Evolutionary conservation across 2,113 vertebrate genomes (phyloP), one percentile per base, ranked within the genome.

Genomic region (Chionodraco myersi): DNA sequence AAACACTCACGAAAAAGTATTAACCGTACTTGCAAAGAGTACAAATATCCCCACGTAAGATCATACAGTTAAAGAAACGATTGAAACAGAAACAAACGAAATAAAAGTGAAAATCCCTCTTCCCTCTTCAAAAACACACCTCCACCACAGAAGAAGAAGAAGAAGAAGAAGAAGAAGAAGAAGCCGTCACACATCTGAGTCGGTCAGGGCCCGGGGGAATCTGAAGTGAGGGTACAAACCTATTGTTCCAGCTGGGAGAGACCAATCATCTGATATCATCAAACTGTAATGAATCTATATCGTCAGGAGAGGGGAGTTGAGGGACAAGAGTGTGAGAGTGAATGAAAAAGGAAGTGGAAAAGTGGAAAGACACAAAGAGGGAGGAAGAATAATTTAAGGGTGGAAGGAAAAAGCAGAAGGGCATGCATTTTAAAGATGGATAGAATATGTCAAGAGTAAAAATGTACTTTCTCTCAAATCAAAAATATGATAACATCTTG

Each of bases 211-310:
- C 80, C 49, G 49, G 44, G 62, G 69, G 23, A 61, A 56, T 67
- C 47, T 30, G 15, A 57, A 48, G 21, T 9, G 58, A n/a, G 83
- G 78, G 77, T 67, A 68, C 72, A 53, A 77, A 80, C 57, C 88
- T 77, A 87, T 91, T 92, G 89, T 90, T 90, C 90, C 73, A 88
- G 84, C 76, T 83, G 74, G 57, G 83, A 86, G 66, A 83, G 90
- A 80, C 80, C 87, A 92, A 92, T 91, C 88, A 92, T 92, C 87
- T 93, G 90, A 92, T 92, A 92, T 92, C 80, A 91, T 93, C 91
- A 89, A 86, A 91, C 86, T 90, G 88, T 92, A 92, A 92, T 90
- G 87, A 92, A 90, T 90, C 83, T 86, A 77, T 82, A 86, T 77
- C n/a, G 53, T 73, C 69, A 82, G 65, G 83, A 41, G 69, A 78